phyloP scores from a whole-genome alignment of 2,888 invertebrate genomes.

The Xestobium rufovillosum region DNA sequence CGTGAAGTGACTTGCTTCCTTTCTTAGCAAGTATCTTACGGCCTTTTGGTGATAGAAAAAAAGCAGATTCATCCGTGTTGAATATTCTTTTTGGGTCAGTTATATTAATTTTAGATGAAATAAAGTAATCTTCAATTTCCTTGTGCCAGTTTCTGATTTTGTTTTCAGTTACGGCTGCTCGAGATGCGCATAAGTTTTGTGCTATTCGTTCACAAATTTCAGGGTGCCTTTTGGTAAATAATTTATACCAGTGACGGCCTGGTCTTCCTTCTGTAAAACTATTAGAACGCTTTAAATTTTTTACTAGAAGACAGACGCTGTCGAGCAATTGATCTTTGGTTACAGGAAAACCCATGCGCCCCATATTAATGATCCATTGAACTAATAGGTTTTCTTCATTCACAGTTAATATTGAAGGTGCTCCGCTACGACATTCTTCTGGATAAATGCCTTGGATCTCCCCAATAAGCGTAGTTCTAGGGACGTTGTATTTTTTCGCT shows the following conservation, averaged over 20 bases:
- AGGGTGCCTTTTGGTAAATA: slow-evolving; percentile 12
- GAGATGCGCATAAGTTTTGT: slow-evolving; percentile 13
- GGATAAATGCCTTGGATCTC: slow-evolving; percentile 19
- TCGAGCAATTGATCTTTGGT: no score
- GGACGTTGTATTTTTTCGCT: slow-evolving; percentile 16
- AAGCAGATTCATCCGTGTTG: slow-evolving; percentile 18
- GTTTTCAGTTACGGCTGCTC: slow-evolving; percentile 11
- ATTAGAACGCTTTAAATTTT: slow-evolving; percentile 9
- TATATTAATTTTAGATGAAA: slow-evolving; percentile 13
- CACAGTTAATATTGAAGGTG: slow-evolving; percentile 13
- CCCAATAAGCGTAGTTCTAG: slow-evolving; percentile 18
- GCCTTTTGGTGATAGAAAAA: slow-evolving; percentile 16
- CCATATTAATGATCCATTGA: slow-evolving; percentile 17
- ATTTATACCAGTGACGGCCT: slow-evolving; percentile 16
- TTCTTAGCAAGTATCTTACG: slow-evolving; percentile 13
- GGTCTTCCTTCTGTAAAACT: slow-evolving; percentile 11
- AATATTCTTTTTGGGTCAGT: slow-evolving; percentile 13
- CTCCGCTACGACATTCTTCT: slow-evolving; percentile 15
- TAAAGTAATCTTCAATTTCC: slow-evolving; percentile 17
- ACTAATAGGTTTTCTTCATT: slow-evolving; percentile 17
- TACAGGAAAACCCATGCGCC: slow-evolving; percentile 15
- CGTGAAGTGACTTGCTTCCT: slow-evolving; percentile 17
- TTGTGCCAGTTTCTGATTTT: slow-evolving; percentile 14
- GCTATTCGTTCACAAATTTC: slow-evolving; percentile 10
- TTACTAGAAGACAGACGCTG: slow-evolving; percentile 14